phyloP scores from a whole-genome alignment of 2,797 vertebrate species.

The Sebastes kiyomatsui region DNA sequence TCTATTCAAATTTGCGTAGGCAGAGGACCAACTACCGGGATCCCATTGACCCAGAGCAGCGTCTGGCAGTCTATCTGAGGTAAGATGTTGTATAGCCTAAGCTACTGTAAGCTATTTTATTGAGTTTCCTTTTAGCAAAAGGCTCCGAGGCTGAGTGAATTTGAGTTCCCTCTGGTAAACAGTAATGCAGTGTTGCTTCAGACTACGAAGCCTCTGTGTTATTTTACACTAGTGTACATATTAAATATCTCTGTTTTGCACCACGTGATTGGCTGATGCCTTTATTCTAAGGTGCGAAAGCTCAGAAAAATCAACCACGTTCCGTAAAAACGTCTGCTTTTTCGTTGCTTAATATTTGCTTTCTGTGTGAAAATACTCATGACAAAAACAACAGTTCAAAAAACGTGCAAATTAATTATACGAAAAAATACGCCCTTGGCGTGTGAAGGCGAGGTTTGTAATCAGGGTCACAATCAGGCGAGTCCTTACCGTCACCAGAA shows the following conservation, averaged over 20 bases:
- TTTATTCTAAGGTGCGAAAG: neutral
- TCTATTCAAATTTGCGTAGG: no score
- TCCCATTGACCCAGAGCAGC: no score
- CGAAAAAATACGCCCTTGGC: neutral
- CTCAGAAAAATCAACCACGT: neutral
- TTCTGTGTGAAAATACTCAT: no score
- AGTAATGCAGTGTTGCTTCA: no score
- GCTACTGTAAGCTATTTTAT: neutral
- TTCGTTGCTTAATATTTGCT: no score
- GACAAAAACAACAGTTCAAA: no score
- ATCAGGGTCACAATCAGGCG: constrained; percentile 48
- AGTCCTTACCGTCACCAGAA: constrained; percentile 42
- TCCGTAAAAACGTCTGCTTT: no score
- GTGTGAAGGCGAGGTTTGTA: constrained; percentile 53
- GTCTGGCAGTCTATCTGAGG: no score
- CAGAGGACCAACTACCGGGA: no score
- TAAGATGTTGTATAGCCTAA: neutral
- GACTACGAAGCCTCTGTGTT: neutral
- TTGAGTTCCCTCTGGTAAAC: neutral
- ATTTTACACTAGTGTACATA: neutral
- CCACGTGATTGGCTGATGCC: no score
- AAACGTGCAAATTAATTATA: neutral
- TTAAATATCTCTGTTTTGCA: neutral
- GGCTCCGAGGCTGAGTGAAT: neutral
- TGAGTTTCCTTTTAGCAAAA: neutral